A percentile compares a stretch with the other conserved stretches of the same genome.
These are phyloP conservation scores for Cyprinodon diabolis DNA, from an alignment of 2,797 vertebrate genomes.

Conservation along the genomic window DNA sequence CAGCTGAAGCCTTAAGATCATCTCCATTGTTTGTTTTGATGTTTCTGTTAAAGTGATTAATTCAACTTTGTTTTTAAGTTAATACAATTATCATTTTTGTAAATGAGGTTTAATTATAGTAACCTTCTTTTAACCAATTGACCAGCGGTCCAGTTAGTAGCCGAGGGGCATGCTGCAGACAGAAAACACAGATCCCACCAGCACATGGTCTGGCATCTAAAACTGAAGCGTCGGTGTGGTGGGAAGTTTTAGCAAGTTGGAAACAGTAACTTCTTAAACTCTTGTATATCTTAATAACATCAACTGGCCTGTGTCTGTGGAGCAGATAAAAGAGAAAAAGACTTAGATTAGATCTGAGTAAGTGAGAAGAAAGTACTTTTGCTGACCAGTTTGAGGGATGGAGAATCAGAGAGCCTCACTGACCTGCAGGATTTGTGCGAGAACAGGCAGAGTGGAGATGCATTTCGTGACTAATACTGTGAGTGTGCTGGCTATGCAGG, in stretches of 20 bases:
- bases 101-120: not conserved
- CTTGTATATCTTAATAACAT: not conserved
- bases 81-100: too few relatives aligned
- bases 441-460: not conserved
- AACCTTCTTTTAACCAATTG: not conserved
- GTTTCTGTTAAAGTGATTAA: not conserved
- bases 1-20: not conserved
- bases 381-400: conserved; percentile 45
- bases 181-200: not conserved
- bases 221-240: not conserved
- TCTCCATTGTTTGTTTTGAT: too few relatives aligned
- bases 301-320: not conserved
- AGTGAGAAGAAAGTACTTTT: conserved; percentile 57
- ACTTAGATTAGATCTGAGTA: conserved; percentile 53
- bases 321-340: conserved; percentile 31
- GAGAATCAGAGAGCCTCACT: conserved; percentile 43
- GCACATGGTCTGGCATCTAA: not conserved
- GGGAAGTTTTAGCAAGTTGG: not conserved
- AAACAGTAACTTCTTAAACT: not conserved
- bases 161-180: not conserved
- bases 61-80: not conserved
- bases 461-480: not conserved
- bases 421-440: conserved; percentile 21
- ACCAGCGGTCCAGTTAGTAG: not conserved
- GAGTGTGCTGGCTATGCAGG: conserved; percentile 40